Percentiles rank a stretch among this genome's conserved stretches.
Evolutionary conservation across 2,113 vertebrate species (phyloP).

Genomic region (Lethenteron reissneri): DNA sequence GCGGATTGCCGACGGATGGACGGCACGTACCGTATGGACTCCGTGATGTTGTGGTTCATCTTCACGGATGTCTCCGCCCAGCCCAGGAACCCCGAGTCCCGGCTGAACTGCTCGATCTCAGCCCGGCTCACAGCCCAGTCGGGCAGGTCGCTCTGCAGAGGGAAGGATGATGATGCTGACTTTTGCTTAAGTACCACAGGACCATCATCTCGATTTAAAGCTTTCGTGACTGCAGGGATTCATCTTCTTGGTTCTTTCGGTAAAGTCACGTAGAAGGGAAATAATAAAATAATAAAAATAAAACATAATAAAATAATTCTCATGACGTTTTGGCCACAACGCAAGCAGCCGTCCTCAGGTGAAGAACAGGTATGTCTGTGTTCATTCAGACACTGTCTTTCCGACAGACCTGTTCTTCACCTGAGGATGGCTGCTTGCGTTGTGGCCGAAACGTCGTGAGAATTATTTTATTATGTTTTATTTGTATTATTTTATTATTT

Average conservation of each 20-base stretch:
- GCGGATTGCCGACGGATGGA: background rate
- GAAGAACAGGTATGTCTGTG: no score
- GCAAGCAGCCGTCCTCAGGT: no score
- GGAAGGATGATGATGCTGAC: background rate
- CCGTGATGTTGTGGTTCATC: slow-evolving; percentile 51
- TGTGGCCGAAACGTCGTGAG: background rate
- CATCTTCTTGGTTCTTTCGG: no score
- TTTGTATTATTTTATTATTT: background rate
- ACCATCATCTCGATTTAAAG: slow-evolving; percentile 19
- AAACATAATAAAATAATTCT: no score
- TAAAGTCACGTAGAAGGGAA: no score
- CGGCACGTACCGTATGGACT: slow-evolving; percentile 44
- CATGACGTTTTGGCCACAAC: no score
- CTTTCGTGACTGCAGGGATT: no score
- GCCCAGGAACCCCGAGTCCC: slow-evolving; percentile 39
- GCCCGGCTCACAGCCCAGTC: slow-evolving; percentile 37
- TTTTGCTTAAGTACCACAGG: background rate
- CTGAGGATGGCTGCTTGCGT: background rate
- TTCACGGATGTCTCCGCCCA: slow-evolving; percentile 68
- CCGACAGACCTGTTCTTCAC: background rate
- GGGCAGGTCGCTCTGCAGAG: slow-evolving; percentile 40
- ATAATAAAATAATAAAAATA: no score
- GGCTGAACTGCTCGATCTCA: slow-evolving; percentile 44
- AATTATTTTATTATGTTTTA: background rate
- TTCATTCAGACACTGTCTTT: no score